A percentile compares a stretch with the other conserved stretches of the same genome.
Conservation (phyloP, 2,113 vertebrate genomes). For the Ploceus nigricollis region DNA sequence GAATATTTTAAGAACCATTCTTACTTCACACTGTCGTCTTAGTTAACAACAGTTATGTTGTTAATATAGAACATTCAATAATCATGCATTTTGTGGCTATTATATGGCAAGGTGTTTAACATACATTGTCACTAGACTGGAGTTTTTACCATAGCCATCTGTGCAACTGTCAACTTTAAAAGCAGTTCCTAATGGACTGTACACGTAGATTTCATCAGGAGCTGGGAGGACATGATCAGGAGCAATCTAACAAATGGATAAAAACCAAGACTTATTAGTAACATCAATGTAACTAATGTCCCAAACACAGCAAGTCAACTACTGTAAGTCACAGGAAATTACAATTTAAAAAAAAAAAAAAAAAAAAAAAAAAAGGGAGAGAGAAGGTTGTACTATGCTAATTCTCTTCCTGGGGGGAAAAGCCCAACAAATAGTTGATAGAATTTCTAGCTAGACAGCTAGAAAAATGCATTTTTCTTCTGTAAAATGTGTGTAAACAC, state of each 20-base stretch:
- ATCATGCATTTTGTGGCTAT: not conserved
- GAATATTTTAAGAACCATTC: not conserved
- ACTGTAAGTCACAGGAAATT: not conserved
- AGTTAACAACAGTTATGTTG: not conserved
- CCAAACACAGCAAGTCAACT: not conserved
- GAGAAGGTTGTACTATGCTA: not conserved
- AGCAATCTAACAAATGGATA: constrained; percentile 78
- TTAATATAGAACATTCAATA: not conserved
- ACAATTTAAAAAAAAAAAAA: not conserved
- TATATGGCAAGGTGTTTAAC: constrained; percentile 47
- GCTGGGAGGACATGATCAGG: constrained; percentile 92
- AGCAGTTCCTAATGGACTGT: constrained; percentile 92
- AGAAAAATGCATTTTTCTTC: not conserved
- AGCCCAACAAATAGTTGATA: not conserved
- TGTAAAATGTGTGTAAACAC: not conserved
- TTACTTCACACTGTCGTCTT: not conserved
- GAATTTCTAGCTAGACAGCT: not conserved
- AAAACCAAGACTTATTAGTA: not conserved
- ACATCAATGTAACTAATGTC: not conserved
- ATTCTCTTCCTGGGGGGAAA: not conserved
- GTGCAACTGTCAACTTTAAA: constrained; percentile 81
- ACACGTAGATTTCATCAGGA: constrained; percentile 88
- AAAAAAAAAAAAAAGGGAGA: no score
- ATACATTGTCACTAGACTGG: constrained; percentile 94
- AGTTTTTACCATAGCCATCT: constrained; percentile 83